These are phyloP conservation scores for Menidia beryllina DNA, from an alignment of 2,113 vertebrate genomes.

Conservation along the genomic window DNA sequence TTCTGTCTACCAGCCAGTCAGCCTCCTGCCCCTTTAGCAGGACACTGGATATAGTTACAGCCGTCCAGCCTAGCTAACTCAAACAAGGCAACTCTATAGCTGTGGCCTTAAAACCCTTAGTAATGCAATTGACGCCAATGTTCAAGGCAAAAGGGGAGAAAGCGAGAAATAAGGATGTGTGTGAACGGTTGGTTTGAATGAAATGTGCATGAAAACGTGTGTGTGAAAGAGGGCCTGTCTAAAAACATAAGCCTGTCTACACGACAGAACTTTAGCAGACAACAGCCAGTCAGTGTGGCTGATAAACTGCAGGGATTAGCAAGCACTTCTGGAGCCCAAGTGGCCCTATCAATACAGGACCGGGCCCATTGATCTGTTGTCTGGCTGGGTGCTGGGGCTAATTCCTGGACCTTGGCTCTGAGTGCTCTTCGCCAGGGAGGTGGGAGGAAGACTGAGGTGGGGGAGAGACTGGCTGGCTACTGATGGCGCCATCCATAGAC, in stretches of 20 bases:
- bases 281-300: conserved; percentile 66
- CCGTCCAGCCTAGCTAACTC: conserved; percentile 71
- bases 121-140: conserved; percentile 89
- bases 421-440: conserved; percentile 69
- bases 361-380: conserved; percentile 89
- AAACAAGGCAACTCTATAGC: conserved; percentile 79
- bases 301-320: conserved; percentile 83
- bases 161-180: conserved; percentile 50
- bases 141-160: conserved; percentile 57
- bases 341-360: conserved; percentile 88
- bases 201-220: conserved; percentile 30
- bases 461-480: conserved; percentile 84
- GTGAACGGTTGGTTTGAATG: conserved; percentile 27
- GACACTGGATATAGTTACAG: conserved; percentile 90
- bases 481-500: conserved; percentile 90
- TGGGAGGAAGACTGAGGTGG: conserved; percentile 58
- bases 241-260: conserved; percentile 50
- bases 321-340: conserved; percentile 86
- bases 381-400: conserved; percentile 76
- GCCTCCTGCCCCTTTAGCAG: conserved; percentile 73
- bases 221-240: conserved; percentile 30
- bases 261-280: conserved; percentile 56
- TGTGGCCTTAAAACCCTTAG: conserved; percentile 74
- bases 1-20: conserved; percentile 81
- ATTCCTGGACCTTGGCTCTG: conserved; percentile 78